Base-by-base conservation (phyloP, 2,797 vertebrate genomes). In the Buphagus erythrorhynchus region DNA sequence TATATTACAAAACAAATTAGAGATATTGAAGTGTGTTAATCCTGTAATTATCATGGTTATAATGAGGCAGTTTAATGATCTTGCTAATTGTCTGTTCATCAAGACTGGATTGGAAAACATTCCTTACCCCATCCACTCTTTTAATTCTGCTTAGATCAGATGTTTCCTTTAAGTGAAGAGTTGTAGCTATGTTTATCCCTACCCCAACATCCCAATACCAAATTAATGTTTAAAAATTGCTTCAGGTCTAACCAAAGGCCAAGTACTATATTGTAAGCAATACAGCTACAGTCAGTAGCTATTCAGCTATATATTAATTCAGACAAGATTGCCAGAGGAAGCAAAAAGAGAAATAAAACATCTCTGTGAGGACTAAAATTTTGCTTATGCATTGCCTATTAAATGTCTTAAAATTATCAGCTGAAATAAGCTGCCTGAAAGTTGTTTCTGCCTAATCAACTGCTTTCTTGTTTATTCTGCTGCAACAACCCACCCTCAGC, bases 61-160 rank as follows among this genome's bases (percentile, higher is more conserved):
- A 97, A 97, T 93, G 86, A 96, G 87, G 82, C 85, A 81, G 93
- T 95, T 96, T 96, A 95, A 96, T 94, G 95, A 95, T 90, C 94
- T 95, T 78, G 82, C 82, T 96, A 94, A 96, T 96, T 93, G 88
- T 79, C 88, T 94, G 89, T 94, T 95, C 96, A 86, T 85, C 16
- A 0, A 92, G 95, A 62, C 87, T 80, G 73, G 55, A 72, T 81
- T 86, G 63, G 91, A 97, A 92, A 94, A 90, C 40, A 66, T 49
- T 80, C 86, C 55, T 92, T 95, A 84, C 25, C 33, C 68, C 66
- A 88, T 72, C 80, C 51, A 88, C 76, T 69, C 82, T 86, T 92
- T 77, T 81, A 90, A 91, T 95, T 94, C 78, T 88, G 75, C 82
- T 93, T 77, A 75, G 92, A 96, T 93, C 87, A 91, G 75, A 88